These are phyloP conservation scores for Drosophila guanche DNA, from an alignment of 1,140 invertebrate genomes.

Conservation along the genomic window DNA sequence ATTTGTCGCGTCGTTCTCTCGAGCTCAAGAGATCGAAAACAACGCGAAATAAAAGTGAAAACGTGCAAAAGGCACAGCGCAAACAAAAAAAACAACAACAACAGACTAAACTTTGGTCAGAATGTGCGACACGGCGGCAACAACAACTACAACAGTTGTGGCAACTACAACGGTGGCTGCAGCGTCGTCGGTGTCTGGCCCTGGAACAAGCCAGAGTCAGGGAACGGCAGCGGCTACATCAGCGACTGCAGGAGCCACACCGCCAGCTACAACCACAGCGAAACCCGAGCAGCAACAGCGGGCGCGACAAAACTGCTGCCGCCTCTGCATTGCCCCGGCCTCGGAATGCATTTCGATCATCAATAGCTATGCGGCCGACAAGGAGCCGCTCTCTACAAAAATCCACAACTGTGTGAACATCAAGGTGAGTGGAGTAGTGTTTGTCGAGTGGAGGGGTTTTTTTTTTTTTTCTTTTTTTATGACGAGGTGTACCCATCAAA, in stretches of 20 bases:
- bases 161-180: slow-evolving; percentile 17
- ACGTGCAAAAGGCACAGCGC: slow-evolving; percentile 54
- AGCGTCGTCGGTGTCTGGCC: slow-evolving; percentile 15
- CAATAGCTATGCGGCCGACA: slow-evolving; percentile 83
- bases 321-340: slow-evolving; percentile 80
- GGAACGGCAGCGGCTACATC: slow-evolving; percentile 20
- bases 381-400: slow-evolving; percentile 81
- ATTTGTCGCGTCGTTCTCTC: no score
- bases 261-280: slow-evolving; percentile 10
- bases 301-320: slow-evolving; percentile 79
- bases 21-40: slow-evolving; percentile 7
- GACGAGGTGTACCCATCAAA: no score
- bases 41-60: slow-evolving; percentile 76
- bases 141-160: slow-evolving; percentile 14
- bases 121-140: slow-evolving; percentile 68
- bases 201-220: slow-evolving; percentile 4
- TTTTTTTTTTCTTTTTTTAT: no score
- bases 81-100: slow-evolving; percentile 42
- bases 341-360: slow-evolving; percentile 83
- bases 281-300: slow-evolving; percentile 13
- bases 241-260: slow-evolving; percentile 15
- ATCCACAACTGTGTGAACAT: slow-evolving; percentile 83
- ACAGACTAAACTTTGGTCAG: slow-evolving; percentile 40
- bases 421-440: slow-evolving; percentile 68
- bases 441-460: not conserved